Percentiles rank a stretch among this genome's conserved stretches.
These are phyloP conservation scores for Gryon sp. DNA, from an alignment of 1,140 invertebrate genomes.

Conservation along the genomic window DNA sequence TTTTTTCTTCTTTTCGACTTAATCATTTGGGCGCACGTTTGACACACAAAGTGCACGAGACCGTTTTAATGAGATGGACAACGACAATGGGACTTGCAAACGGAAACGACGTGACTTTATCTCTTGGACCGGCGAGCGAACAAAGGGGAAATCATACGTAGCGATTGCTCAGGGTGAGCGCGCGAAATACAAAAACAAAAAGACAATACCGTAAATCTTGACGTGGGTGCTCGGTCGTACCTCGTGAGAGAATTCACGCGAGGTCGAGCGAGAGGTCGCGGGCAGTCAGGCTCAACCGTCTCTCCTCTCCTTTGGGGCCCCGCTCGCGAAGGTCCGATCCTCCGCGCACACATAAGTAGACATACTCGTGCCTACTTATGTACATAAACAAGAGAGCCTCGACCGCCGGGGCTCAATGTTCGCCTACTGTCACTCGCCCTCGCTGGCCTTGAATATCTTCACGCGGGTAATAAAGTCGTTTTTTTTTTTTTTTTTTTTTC, in stretches of 20 bases:
- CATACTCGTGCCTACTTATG: neutral
- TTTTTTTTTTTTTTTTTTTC: too few species aligned
- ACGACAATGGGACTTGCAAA: conserved; percentile 42
- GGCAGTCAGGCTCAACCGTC: conserved; percentile 60
- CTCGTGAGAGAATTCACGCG: conserved; percentile 66
- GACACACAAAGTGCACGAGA: conserved; percentile 56
- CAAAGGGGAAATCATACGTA: conserved; percentile 62
- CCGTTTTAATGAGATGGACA: conserved; percentile 61
- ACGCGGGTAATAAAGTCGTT: conserved; percentile 7
- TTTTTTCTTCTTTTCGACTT: conserved; percentile 8
- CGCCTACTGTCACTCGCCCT: conserved; percentile 33
- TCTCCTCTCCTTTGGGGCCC: conserved; percentile 50
- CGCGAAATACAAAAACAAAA: conserved; percentile 50
- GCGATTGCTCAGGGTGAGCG: conserved; percentile 52
- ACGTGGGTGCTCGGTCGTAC: conserved; percentile 60
- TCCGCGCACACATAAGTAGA: conserved; percentile 5
- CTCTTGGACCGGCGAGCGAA: conserved; percentile 55
- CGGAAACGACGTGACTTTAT: conserved; percentile 57
- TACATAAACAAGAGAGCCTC: too few species aligned
- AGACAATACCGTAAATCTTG: conserved; percentile 61
- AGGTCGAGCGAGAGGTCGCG: conserved; percentile 63
- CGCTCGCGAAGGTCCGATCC: conserved; percentile 45
- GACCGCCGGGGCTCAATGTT: conserved; percentile 7
- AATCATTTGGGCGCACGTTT: conserved; percentile 54
- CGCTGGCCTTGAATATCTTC: conserved; percentile 22